Evolutionary conservation across 2,113 vertebrate species (phyloP).

Genomic region (Tenrec ecaudatus): DNA sequence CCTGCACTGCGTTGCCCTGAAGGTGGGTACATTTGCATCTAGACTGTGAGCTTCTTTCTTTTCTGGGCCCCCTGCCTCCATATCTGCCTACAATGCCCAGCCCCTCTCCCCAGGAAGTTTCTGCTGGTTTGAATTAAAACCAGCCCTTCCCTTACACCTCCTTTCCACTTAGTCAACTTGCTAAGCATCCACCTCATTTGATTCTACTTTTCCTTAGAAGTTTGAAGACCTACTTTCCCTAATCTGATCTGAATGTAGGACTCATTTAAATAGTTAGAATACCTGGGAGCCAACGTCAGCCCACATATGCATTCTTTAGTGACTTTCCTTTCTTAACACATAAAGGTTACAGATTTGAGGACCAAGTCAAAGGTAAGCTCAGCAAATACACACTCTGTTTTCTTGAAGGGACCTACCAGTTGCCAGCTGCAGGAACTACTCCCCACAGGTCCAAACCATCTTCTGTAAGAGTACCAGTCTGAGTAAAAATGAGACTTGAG

Average conservation of each 20-base stretch:
- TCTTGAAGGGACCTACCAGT: conserved; percentile 74
- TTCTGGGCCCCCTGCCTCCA: not conserved
- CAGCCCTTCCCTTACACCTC: not conserved
- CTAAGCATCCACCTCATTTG: conserved; percentile 22
- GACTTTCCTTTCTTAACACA: not conserved
- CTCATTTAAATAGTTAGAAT: conserved; percentile 50
- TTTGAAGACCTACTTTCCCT: not conserved
- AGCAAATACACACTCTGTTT: not conserved
- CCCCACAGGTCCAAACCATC: conserved; percentile 88
- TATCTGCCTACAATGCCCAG: not conserved
- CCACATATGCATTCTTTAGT: not conserved
- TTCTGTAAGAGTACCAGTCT: conserved; percentile 88
- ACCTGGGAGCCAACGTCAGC: not conserved
- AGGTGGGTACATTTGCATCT: not conserved
- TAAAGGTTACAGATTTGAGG: not conserved
- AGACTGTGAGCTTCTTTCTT: not conserved
- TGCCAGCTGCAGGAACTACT: conserved; percentile 70
- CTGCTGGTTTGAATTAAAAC: conserved; percentile 20
- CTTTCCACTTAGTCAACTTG: conserved; percentile 20
- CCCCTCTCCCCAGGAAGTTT: not conserved
- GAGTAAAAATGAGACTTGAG: conserved; percentile 26
- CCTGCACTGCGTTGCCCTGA: not conserved
- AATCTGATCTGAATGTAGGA: conserved; percentile 6
- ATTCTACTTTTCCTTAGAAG: conserved; percentile 1
- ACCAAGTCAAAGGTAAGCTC: too few species aligned